Conservation (phyloP, 1,140 invertebrate genomes). For the Panulirus ornatus region DNA sequence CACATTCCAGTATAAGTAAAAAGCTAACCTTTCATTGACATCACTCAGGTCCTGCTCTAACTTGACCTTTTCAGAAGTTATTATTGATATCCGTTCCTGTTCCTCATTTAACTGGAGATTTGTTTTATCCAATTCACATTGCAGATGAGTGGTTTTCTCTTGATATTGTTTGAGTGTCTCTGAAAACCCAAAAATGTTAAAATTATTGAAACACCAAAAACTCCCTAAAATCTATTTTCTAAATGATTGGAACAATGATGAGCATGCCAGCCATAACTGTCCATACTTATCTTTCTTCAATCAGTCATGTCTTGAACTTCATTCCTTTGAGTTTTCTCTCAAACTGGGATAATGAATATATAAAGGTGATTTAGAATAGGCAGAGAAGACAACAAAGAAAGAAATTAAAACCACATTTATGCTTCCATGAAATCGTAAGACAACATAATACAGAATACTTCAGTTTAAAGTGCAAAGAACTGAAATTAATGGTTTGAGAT, state of each 20-base stretch:
- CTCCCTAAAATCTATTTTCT: neutral
- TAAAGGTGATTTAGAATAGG: too few relatives aligned
- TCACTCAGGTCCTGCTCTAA: conserved; percentile 22
- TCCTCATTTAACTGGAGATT: conserved; percentile 19
- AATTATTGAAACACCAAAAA: neutral
- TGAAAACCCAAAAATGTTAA: conserved; percentile 19
- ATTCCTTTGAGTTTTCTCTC: too few relatives aligned
- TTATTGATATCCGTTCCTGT: neutral
- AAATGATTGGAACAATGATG: neutral
- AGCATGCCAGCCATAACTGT: neutral
- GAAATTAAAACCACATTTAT: too few relatives aligned
- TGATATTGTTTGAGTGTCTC: conserved; percentile 57
- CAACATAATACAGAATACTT: too few relatives aligned
- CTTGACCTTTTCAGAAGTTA: conserved; percentile 40
- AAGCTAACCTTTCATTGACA: conserved; percentile 26
- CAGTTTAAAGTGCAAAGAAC: too few relatives aligned
- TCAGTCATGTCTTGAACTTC: too few relatives aligned
- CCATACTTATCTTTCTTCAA: too few relatives aligned
- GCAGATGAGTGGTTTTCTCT: conserved; percentile 48
- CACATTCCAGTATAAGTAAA: too few relatives aligned
- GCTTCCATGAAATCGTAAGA: too few relatives aligned
- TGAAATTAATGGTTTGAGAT: too few relatives aligned
- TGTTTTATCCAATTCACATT: conserved; percentile 28
- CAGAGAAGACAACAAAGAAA: too few relatives aligned
- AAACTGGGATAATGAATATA: too few relatives aligned